Evolutionary conservation across 2,113 vertebrate genomes (phyloP).

Genomic region (Macquaria ambigua): DNA sequence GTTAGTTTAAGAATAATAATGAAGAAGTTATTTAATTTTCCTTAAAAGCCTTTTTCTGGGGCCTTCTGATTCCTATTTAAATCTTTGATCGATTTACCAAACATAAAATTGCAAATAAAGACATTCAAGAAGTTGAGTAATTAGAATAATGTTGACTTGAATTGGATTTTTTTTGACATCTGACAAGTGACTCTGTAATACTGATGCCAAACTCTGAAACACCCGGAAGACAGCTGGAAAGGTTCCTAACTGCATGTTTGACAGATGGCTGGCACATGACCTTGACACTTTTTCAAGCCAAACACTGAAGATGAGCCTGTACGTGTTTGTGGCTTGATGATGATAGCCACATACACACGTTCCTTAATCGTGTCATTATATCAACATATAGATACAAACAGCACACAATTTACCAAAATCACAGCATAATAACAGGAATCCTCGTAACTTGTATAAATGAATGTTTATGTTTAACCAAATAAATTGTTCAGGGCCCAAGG

Average conservation of each 20-base stretch:
- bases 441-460: neutral
- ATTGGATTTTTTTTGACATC: conserved; percentile 5
- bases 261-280: conserved; percentile 65
- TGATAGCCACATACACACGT: neutral
- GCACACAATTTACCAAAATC: neutral
- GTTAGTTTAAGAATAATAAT: neutral
- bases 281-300: conserved; percentile 18
- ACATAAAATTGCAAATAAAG: neutral
- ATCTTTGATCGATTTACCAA: neutral
- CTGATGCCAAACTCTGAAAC: conserved; percentile 33
- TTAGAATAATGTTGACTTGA: conserved; percentile 14
- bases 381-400: neutral
- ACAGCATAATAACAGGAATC: neutral
- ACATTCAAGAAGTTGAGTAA: neutral
- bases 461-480: conserved; percentile 43
- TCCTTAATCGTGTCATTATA: neutral
- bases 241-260: conserved; percentile 38
- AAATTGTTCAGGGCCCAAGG: conserved; percentile 37
- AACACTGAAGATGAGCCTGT: neutral
- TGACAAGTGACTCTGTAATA: conserved; percentile 14
- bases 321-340: neutral
- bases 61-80: neutral
- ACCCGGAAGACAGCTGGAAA: conserved; percentile 48
- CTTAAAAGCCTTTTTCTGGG: neutral
- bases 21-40: neutral